Evolutionary conservation across 2,888 invertebrate species (phyloP).

Genomic region (Bhutanitis thaidina): DNA sequence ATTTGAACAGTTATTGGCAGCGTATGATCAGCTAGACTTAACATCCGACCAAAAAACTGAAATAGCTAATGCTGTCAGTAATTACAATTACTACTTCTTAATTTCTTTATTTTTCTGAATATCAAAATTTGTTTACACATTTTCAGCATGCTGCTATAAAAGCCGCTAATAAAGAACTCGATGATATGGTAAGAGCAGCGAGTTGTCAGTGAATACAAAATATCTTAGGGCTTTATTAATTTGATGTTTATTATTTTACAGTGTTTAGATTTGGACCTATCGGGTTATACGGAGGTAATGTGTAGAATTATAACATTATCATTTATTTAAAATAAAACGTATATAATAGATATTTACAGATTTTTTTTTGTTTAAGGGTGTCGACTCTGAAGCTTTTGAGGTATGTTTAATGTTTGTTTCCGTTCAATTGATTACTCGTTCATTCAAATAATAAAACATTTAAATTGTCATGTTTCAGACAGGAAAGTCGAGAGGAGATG

Average conservation of each 20-base stretch:
- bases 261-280: conserved; percentile 64
- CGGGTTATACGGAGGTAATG: conserved; percentile 56
- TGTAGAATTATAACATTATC: no score
- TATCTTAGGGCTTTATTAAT: conserved; percentile 1
- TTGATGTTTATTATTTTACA: conserved; percentile 37
- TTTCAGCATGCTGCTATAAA: conserved; percentile 68
- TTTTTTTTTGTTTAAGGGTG: conserved; percentile 44
- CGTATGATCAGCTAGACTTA: conserved; percentile 65
- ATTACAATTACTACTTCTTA: neutral
- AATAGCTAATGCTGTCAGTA: conserved; percentile 63
- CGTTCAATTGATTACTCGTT: no score
- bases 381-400: conserved; percentile 65
- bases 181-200: conserved; percentile 52
- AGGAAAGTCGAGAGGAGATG: conserved; percentile 44
- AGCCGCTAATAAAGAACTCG: conserved; percentile 63
- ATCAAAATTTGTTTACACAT: neutral
- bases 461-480: conserved; percentile 38
- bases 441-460: neutral
- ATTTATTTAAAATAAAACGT: no score
- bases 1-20: conserved; percentile 63
- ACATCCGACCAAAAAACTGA: conserved; percentile 64
- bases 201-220: neutral
- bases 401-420: conserved; percentile 30
- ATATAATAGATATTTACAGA: no score
- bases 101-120: no score